phyloP scores from a whole-genome alignment of 2,797 vertebrate species.

The Vespertilio murinus region DNA sequence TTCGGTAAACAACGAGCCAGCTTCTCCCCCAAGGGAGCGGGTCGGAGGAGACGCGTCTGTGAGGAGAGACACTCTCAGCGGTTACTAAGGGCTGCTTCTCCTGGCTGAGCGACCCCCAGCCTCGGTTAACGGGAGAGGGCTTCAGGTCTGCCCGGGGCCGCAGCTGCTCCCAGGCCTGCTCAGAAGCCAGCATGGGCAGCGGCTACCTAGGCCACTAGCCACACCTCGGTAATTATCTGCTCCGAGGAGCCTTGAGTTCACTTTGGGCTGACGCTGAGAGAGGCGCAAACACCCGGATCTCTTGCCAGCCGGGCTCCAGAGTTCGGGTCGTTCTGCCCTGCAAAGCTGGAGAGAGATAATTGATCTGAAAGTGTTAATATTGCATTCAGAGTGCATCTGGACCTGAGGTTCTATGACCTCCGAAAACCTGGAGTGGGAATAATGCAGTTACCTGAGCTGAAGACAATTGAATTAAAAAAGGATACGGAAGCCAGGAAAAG shows the following conservation, averaged over 20 bases:
- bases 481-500: conserved; percentile 31
- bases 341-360: conserved; percentile 33
- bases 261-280: background rate
- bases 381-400: conserved; percentile 41
- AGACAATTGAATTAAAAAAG: conserved; percentile 52
- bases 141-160: background rate
- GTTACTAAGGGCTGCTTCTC: background rate
- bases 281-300: background rate
- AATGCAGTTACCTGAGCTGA: conserved; percentile 55
- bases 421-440: conserved; percentile 55
- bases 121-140: background rate
- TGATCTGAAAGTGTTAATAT: background rate
- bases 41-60: background rate
- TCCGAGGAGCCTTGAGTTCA: background rate
- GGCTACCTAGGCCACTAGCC: background rate
- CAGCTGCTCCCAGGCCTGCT: background rate
- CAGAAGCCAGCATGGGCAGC: background rate
- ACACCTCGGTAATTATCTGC: background rate
- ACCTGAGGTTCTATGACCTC: conserved; percentile 39
- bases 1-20: conserved; percentile 68
- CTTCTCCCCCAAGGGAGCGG: conserved; percentile 46
- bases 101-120: background rate
- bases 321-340: background rate
- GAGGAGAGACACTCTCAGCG: background rate
- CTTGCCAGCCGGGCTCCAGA: background rate